Evolutionary conservation across 2,797 vertebrate species (phyloP), one percentile per base, ranked within the genome.

Genomic region (Poecilia velifera): DNA sequence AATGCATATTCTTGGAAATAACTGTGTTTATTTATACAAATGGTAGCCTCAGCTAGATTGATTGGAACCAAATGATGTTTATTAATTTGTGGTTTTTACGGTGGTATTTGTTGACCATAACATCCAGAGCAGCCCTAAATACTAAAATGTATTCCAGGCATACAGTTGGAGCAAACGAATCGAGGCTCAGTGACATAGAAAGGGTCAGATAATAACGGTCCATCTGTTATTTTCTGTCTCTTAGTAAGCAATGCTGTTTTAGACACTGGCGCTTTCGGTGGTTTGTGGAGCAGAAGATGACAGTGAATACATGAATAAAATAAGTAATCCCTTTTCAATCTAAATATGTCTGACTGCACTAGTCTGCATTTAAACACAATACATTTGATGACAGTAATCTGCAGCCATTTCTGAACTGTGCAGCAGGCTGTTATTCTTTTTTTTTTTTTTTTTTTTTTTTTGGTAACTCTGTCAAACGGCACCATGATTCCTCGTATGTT

Each of bases 321-420:
- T 36, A 73, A 77, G 55, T 72, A 86, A 86, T 86, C 81, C 70
- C 41, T 81, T 86, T 82, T 74, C 87, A 86, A 81, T 89, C 87
- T 86, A 68, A 86, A 85, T 87, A 82, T 86, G 76, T 88, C 86
- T 87, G 83, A 83, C 59, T 46, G 80, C 73, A 74, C 76, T 84
- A 74, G 80, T 88, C 51, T 84, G 72, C 83, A 85, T 87, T 88
- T 70, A 22, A 39, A 12, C 36, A 68, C 41, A 12, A 68, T 41
- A 41, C 81, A 86, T 86, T 86, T 87, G 82, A 84, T 86, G 88
- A 82, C 81, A 79, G 75, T 84, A 89, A 88, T 88, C 87, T 76
- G 39, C 53, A 76, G 68, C 46, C 72, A 82, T 86, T 82, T 74
- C 46, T 75, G 83, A 81, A 72, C 77, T 78, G 78, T 79, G 81